Evolutionary conservation across 2,113 vertebrate species (phyloP).

Genomic region (Cathartes aura): DNA sequence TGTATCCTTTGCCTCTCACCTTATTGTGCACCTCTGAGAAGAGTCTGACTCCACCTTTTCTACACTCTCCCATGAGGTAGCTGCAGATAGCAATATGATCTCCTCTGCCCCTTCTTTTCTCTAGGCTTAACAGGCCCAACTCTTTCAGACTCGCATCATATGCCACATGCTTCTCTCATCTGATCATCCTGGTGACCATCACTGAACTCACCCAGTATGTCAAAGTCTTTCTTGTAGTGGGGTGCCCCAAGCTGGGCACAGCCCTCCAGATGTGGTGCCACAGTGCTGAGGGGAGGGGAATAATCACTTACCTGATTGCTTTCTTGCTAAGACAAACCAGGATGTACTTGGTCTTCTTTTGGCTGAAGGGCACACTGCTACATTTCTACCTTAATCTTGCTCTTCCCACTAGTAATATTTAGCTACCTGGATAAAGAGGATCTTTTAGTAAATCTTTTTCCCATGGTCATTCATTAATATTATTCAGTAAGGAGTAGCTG

Average conservation of each 20-base stretch:
- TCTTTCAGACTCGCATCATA: accelerated
- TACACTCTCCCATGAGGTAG: not conserved
- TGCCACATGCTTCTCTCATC: not conserved
- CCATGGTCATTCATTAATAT: not conserved
- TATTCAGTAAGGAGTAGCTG: not conserved
- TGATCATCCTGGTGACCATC: not conserved
- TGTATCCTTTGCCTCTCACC: not conserved
- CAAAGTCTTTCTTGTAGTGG: not conserved
- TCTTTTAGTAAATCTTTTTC: not conserved
- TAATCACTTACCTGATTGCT: not conserved
- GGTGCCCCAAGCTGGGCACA: not conserved
- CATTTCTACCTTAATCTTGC: not conserved
- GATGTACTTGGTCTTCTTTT: not conserved
- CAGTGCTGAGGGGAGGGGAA: not conserved
- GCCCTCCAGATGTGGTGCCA: not conserved
- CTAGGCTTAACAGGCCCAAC: not conserved
- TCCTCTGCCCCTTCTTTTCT: not conserved
- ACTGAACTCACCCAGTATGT: not conserved
- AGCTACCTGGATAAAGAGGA: not conserved
- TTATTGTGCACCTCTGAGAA: not conserved
- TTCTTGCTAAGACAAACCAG: not conserved
- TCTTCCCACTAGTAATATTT: not conserved
- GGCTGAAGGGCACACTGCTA: not conserved
- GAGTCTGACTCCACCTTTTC: not conserved
- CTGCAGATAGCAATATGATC: not conserved